Conservation (phyloP, 2,797 vertebrate genomes). For the Acipenser ruthenus region DNA sequence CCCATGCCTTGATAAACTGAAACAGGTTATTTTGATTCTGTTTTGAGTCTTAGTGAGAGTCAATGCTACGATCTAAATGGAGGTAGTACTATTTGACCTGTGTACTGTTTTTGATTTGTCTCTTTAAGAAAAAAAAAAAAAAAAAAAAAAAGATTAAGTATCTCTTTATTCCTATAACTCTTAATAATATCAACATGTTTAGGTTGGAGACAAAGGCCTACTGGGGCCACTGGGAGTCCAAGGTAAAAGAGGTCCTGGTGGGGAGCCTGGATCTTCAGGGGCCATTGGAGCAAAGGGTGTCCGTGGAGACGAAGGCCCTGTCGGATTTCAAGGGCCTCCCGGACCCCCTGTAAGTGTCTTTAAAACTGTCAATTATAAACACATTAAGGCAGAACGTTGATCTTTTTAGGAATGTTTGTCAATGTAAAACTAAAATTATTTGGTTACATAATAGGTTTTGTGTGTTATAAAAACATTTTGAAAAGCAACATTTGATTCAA, state of each 20-base stretch:
- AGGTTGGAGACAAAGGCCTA: slow-evolving; percentile 55
- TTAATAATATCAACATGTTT: slow-evolving; percentile 1
- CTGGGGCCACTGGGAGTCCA: slow-evolving; percentile 50
- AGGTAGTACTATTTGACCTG: not conserved
- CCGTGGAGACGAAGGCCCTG: slow-evolving; percentile 50
- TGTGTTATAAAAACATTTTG: not conserved
- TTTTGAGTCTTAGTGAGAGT: too few species aligned
- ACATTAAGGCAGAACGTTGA: too few species aligned
- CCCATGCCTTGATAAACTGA: too few species aligned
- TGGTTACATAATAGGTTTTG: too few species aligned
- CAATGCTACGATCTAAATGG: too few species aligned
- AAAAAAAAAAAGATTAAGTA: slow-evolving; percentile 1
- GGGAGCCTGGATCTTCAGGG: slow-evolving; percentile 52
- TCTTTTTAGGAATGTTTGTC: too few species aligned
- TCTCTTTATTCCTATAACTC: slow-evolving; percentile 6
- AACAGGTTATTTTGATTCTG: too few species aligned
- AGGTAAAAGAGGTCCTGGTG: slow-evolving; percentile 55
- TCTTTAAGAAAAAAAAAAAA: too few species aligned
- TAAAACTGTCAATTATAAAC: too few species aligned
- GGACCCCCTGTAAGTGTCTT: slow-evolving; percentile 54
- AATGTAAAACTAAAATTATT: too few species aligned
- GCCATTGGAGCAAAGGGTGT: slow-evolving; percentile 52
- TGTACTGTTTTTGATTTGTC: not conserved
- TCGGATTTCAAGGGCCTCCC: slow-evolving; percentile 56
- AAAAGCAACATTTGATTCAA: too few species aligned